phyloP scores from a whole-genome alignment of 1,140 invertebrate species.

The Lepidurus apus region DNA sequence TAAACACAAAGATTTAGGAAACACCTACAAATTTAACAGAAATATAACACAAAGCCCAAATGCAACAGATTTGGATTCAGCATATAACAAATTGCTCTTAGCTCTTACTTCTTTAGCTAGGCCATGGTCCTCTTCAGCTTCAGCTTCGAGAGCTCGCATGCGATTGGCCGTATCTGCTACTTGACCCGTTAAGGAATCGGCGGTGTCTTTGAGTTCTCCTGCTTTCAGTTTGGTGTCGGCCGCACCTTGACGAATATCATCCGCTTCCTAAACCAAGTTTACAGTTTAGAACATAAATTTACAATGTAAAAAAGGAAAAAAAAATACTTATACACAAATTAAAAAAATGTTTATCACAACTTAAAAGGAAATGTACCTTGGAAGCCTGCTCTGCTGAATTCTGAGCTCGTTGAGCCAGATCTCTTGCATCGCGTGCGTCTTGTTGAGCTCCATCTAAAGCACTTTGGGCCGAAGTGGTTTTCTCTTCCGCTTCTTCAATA shows the following conservation, averaged over 20 bases:
- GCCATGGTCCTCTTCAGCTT: slow-evolving; percentile 65
- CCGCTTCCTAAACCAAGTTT: slow-evolving; percentile 56
- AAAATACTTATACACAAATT: slow-evolving; percentile 30
- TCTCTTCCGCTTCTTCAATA: slow-evolving; percentile 59
- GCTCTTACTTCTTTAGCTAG: slow-evolving; percentile 63
- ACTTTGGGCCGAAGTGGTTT: slow-evolving; percentile 50
- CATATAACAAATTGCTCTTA: slow-evolving; percentile 40
- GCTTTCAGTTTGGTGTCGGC: slow-evolving; percentile 69
- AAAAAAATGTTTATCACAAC: not conserved
- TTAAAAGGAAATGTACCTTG: slow-evolving; percentile 50
- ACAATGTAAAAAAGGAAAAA: slow-evolving; percentile 19
- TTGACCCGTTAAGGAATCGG: slow-evolving; percentile 62
- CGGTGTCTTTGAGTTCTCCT: slow-evolving; percentile 65
- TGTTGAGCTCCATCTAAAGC: slow-evolving; percentile 64
- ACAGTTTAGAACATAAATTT: slow-evolving; percentile 13
- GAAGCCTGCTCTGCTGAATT: slow-evolving; percentile 64
- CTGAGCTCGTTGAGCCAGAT: slow-evolving; percentile 71
- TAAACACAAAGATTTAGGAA: not conserved
- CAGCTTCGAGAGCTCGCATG: slow-evolving; percentile 64
- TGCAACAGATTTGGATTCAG: no score
- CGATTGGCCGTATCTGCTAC: slow-evolving; percentile 64
- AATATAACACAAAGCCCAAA: no score
- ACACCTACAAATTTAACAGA: no score
- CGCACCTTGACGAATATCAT: slow-evolving; percentile 66
- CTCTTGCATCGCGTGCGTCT: slow-evolving; percentile 68